A percentile compares a stretch with the other conserved stretches of the same genome.
These are phyloP conservation scores for Fissipunctia ypsillon DNA, from an alignment of 2,888 invertebrate genomes.

Conservation along the genomic window DNA sequence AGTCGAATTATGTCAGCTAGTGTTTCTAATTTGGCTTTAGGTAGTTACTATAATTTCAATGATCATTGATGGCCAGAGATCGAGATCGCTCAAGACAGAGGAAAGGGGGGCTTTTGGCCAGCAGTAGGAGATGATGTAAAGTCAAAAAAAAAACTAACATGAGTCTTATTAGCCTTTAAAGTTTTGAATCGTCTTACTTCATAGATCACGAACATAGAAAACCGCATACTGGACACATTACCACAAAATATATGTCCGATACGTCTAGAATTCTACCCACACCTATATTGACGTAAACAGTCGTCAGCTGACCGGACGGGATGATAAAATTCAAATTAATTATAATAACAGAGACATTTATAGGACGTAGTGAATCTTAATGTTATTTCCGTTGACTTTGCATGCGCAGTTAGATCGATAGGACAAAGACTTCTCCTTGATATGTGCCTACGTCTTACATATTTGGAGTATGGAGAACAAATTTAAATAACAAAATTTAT, in stretches of 20 bases:
- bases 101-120: no score
- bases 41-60: no score
- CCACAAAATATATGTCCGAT: neutral
- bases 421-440: constrained; percentile 46
- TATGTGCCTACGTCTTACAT: constrained; percentile 2
- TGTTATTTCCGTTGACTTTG: constrained; percentile 25
- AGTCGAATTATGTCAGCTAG: no score
- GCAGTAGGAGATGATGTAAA: neutral
- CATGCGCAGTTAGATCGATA: constrained; percentile 20
- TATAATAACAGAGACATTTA: constrained; percentile 38
- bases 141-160: neutral
- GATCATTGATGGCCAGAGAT: no score
- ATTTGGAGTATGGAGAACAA: constrained; percentile 9
- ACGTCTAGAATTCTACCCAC: constrained; percentile 3
- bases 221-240: constrained; percentile 21
- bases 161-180: neutral
- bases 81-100: no score
- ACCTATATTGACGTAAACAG: constrained; percentile 6
- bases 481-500: neutral
- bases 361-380: constrained; percentile 27
- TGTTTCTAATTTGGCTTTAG: no score
- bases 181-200: neutral
- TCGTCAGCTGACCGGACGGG: constrained; percentile 27
- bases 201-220: neutral
- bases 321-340: constrained; percentile 56